phyloP scores from a whole-genome alignment of 2,113 vertebrate genomes.

The Sceloporus tristichus region DNA sequence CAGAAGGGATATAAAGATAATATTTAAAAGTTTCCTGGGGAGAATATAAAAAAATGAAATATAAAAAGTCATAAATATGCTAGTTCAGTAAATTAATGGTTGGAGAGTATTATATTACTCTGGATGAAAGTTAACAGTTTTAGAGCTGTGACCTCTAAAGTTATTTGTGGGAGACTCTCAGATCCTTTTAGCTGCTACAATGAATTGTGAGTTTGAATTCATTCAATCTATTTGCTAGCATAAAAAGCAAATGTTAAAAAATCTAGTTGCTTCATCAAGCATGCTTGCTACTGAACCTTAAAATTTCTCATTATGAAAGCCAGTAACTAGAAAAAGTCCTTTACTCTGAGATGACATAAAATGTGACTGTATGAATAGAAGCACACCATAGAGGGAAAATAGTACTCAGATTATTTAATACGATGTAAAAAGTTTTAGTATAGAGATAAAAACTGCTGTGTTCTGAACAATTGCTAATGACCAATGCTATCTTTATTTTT shows the following conservation, averaged over 20 bases:
- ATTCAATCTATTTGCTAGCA: constrained; percentile 21
- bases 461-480: constrained; percentile 62
- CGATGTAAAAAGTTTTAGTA: constrained; percentile 53
- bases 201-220: constrained; percentile 26
- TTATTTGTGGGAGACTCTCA: constrained; percentile 21
- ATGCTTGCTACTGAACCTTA: constrained; percentile 28
- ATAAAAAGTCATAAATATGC: constrained; percentile 37
- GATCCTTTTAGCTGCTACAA: constrained; percentile 16
- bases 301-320: constrained; percentile 37
- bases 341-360: constrained; percentile 45
- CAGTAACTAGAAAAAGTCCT: constrained; percentile 41
- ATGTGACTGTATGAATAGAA: constrained; percentile 47
- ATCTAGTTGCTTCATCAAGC: constrained; percentile 25
- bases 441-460: constrained; percentile 57
- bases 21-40: constrained; percentile 20
- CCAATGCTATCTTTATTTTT: constrained; percentile 50
- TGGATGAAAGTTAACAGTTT: constrained; percentile 37
- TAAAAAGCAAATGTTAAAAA: constrained; percentile 49
- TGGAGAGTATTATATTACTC: constrained; percentile 38
- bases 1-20: constrained; percentile 20
- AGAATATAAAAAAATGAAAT: constrained; percentile 32
- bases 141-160: constrained; percentile 31
- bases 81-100: constrained; percentile 22
- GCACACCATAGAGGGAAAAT: constrained; percentile 21
- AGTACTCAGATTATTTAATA: constrained; percentile 38